Percentiles rank a stretch among this genome's conserved stretches.
phyloP scores from a whole-genome alignment of 2,888 invertebrate species.

The Fragum sueziense region DNA sequence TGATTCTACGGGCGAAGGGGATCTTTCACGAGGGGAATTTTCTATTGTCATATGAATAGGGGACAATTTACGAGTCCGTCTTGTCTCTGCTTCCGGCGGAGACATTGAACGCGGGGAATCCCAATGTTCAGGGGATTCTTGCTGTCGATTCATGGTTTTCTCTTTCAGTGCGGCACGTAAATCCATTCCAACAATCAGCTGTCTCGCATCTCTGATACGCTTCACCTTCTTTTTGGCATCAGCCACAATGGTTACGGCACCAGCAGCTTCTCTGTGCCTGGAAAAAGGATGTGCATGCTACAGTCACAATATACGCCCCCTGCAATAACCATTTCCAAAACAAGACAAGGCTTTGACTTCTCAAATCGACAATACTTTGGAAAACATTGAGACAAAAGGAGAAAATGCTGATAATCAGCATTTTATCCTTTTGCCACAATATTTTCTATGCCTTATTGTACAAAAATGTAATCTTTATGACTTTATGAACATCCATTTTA shows the following conservation, averaged over 20 bases:
- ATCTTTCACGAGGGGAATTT: constrained; percentile 30
- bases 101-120: constrained; percentile 21
- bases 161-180: constrained; percentile 48
- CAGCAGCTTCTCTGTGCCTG: constrained; percentile 42
- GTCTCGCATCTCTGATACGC: constrained; percentile 52
- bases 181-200: constrained; percentile 54
- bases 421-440: too few relatives aligned
- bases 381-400: too few relatives aligned
- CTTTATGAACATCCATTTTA: too few relatives aligned
- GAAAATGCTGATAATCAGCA: too few relatives aligned
- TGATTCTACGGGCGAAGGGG: constrained; percentile 8
- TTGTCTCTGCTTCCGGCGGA: constrained; percentile 18
- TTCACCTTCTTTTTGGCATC: constrained; percentile 57
- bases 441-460: too few relatives aligned
- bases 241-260: constrained; percentile 54
- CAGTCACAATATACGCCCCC: too few relatives aligned
- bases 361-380: too few relatives aligned
- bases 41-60: constrained; percentile 61
- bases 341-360: too few relatives aligned
- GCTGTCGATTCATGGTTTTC: constrained; percentile 45
- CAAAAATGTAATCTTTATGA: too few relatives aligned
- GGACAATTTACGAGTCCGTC: constrained; percentile 23
- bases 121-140: not conserved
- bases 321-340: too few relatives aligned
- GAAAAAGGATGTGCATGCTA: too few relatives aligned